Base-by-base conservation (phyloP, 2,888 invertebrate genomes). In the Cryptocephalus primarius region DNA sequence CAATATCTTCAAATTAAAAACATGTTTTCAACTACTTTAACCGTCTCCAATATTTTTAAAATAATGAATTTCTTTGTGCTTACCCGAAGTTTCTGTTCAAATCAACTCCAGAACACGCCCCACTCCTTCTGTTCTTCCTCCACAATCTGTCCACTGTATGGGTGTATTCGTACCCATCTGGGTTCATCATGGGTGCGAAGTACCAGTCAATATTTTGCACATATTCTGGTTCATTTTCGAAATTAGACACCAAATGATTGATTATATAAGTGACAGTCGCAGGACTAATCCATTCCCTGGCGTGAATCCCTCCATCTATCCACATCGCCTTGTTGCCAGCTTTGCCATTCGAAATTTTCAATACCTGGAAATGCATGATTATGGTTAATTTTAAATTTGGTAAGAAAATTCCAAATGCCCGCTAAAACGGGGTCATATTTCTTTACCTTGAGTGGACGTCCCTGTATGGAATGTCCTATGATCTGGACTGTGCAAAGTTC, bases 231-330 rank as follows among this genome's bases (percentile, higher is more conserved):
- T 77, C 75, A 4, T 73, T 71, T 40, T 85, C 78, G 66, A 79
- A 84, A 56, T 80, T 82, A 55, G 82, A 79, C 2, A 80, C 79
- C 42, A 89, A 67, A 48, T 80, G 75, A 61, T 88, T 78, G 12
- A 88, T 80, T 36, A 88, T 73, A 65, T 79, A 89, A 0, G 88
- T 84, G 2, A 85, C 86, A 0, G 83, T 77, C 0, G 89, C 85
- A 0, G 85, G 82, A 39, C 85, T 83, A 59, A 90, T 87, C 89
- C 89, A 95, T 73, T 95, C 95, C 14, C 94, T 77, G 0, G 90
- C 87, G 60, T 92, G 91, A 55, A 90, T 89, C 13, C 88, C 83
- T 0, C 60, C 60, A 34, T 60, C 60, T 22, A 61, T 48, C 85
- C 86, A 87, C 9, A 87, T 73, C 1, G 81, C 82, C 1, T 73